Evolutionary conservation across 1,140 invertebrate genomes (phyloP).

Genomic region (Berghia stephanieae): DNA sequence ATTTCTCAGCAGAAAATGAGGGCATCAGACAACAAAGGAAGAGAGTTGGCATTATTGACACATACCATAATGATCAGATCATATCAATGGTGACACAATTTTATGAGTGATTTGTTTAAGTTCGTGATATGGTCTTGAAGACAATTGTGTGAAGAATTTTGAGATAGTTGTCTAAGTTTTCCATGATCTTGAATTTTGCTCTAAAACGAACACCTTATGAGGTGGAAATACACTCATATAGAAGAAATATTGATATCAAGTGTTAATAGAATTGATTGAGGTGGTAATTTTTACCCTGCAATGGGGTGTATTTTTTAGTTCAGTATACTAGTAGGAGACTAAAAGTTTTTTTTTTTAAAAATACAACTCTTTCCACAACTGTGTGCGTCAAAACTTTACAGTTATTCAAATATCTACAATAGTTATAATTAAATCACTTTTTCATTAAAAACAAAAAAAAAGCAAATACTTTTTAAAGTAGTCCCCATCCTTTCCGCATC

Average conservation of each 20-base stretch:
- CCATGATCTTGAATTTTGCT: too few relatives aligned
- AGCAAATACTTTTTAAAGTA: not conserved
- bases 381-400: too few relatives aligned
- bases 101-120: not conserved
- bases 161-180: not conserved
- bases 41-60: constrained; percentile 5
- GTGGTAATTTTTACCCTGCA: too few relatives aligned
- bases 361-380: too few relatives aligned
- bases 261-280: too few relatives aligned
- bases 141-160: not conserved
- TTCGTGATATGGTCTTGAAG: not conserved
- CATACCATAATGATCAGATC: not conserved
- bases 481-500: not conserved
- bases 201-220: too few relatives aligned
- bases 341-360: too few relatives aligned
- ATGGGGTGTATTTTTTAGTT: too few relatives aligned
- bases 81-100: not conserved
- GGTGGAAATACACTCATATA: too few relatives aligned
- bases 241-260: too few relatives aligned
- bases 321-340: too few relatives aligned
- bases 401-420: not conserved
- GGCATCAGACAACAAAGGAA: not conserved
- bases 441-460: not conserved
- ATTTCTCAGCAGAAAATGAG: not conserved
- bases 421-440: not conserved